Percentiles rank a stretch among this genome's conserved stretches.
Evolutionary conservation across 2,113 vertebrate genomes (phyloP).

Genomic region (Lepisosteus osseus): DNA sequence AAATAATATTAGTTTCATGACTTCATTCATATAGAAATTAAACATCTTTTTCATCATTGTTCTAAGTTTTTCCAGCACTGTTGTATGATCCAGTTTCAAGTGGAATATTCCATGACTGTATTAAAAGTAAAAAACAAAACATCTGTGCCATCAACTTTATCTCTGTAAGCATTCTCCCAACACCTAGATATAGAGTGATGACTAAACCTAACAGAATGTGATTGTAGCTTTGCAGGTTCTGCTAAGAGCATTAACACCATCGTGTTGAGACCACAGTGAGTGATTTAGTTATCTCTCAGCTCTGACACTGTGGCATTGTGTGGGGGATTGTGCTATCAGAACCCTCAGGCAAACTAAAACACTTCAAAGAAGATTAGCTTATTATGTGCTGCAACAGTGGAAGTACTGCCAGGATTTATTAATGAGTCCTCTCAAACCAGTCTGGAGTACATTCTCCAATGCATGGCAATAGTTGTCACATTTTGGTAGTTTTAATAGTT

Average conservation of each 20-base stretch:
- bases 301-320: background rate
- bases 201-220: background rate
- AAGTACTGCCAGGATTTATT: background rate
- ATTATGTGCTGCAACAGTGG: background rate
- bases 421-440: background rate
- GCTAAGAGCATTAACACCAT: background rate
- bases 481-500: background rate
- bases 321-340: background rate
- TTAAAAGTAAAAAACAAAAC: background rate
- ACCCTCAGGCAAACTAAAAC: constrained; percentile 1
- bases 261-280: background rate
- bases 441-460: background rate
- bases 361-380: constrained; percentile 2
- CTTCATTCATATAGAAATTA: too few species aligned
- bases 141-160: background rate
- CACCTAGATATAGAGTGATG: background rate
- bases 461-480: background rate
- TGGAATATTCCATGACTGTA: background rate
- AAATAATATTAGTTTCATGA: too few species aligned
- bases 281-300: constrained; percentile 3
- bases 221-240: background rate
- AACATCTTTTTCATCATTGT: too few species aligned
- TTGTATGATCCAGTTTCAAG: too few species aligned
- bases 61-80: too few species aligned
- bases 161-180: background rate